These are phyloP conservation scores for Parazoanthus swiftii DNA, from an alignment of 92 coral and sea anemone species.

Conservation along the genomic window DNA sequence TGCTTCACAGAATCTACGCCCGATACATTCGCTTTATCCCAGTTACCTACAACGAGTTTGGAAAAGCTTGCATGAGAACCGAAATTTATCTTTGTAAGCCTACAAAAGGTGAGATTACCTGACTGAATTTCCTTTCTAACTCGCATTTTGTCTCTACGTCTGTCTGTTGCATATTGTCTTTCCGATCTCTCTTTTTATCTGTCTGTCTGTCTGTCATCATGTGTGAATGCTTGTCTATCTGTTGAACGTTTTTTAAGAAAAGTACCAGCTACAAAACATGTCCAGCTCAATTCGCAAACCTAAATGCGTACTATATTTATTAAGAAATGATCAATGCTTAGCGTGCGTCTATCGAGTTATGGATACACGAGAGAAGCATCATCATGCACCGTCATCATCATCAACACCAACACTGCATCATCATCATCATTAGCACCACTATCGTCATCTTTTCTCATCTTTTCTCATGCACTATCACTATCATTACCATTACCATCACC, in stretches of 20 bases:
- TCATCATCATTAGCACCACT: no score
- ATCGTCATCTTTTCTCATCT: no score
- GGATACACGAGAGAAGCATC: no score
- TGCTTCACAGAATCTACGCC: constrained; percentile 41
- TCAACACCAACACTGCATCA: no score
- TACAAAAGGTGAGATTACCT: constrained; percentile 46
- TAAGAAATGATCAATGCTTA: no score
- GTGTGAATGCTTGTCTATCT: not conserved
- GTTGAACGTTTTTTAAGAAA: no score
- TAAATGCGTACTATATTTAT: no score
- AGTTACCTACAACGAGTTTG: constrained; percentile 37
- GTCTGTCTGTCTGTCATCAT: not conserved
- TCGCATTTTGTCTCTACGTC: not conserved
- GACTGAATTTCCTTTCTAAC: not conserved
- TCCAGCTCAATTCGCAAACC: not conserved
- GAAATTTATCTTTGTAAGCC: constrained; percentile 57
- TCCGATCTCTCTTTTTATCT: not conserved
- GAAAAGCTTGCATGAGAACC: constrained; percentile 55
- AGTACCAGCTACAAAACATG: not conserved
- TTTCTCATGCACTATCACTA: no score
- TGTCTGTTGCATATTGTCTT: not conserved
- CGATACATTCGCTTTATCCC: constrained; percentile 54
- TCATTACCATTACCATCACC: no score
- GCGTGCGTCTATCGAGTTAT: no score
- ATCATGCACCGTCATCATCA: no score